Percentiles rank a stretch among this genome's conserved stretches.
Conservation (phyloP, 2,888 invertebrate species). For the Polietes domitor region DNA sequence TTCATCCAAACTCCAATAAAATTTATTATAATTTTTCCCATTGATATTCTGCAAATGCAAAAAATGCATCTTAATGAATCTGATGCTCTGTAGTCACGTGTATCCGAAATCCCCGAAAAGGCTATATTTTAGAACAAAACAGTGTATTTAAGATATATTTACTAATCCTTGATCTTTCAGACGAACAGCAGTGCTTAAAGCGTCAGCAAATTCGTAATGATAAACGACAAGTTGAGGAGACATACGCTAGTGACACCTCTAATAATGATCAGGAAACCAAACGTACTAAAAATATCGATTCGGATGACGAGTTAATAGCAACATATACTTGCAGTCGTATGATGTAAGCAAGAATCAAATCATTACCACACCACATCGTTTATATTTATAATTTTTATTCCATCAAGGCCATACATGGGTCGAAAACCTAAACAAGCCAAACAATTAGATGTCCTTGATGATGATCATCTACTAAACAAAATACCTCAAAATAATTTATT, state of each 20-base stretch:
- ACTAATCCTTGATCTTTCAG: constrained; percentile 71
- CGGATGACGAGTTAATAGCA: constrained; percentile 68
- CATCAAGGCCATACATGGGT: constrained; percentile 80
- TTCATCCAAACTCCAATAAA: no score
- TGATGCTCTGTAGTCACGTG: no score
- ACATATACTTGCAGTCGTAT: constrained; percentile 76
- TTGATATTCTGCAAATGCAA: no score
- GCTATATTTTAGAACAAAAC: no score
- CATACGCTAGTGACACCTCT: constrained; percentile 73
- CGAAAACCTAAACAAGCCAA: constrained; percentile 72
- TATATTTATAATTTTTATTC: constrained; percentile 3
- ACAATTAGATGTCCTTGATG: constrained; percentile 68
- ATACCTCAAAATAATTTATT: background rate
- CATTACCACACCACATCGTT: background rate
- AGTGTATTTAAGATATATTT: no score
- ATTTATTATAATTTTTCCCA: no score
- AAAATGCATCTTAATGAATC: no score
- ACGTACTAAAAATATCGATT: constrained; percentile 68
- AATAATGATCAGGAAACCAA: constrained; percentile 70
- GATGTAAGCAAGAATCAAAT: constrained; percentile 72
- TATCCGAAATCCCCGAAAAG: no score
- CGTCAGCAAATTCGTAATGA: constrained; percentile 75
- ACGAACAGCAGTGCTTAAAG: constrained; percentile 74
- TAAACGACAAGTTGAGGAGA: constrained; percentile 76
- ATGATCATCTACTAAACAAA: constrained; percentile 60